Evolutionary conservation across 2,888 invertebrate genomes (phyloP).

Genomic region (Callosobruchus maculatus): DNA sequence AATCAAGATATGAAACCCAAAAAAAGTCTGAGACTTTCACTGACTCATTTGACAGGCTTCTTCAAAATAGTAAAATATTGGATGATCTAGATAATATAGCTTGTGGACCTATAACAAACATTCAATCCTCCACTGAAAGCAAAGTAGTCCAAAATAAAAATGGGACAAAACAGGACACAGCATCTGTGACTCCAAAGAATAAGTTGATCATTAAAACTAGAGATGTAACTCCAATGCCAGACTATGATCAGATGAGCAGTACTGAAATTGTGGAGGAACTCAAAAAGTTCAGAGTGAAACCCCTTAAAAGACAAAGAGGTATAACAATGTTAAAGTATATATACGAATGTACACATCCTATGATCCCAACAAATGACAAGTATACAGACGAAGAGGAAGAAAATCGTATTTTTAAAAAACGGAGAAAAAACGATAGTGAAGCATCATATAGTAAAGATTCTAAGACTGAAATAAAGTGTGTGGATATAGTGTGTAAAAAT

Average conservation of each 20-base stretch:
- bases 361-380: constrained; percentile 29
- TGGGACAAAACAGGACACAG: background rate
- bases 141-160: background rate
- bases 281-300: constrained; percentile 64
- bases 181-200: constrained; percentile 14
- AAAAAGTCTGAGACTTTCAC: background rate
- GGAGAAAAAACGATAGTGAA: constrained; percentile 15
- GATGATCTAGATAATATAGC: background rate
- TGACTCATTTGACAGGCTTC: background rate
- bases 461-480: background rate
- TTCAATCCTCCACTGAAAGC: background rate
- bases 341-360: constrained; percentile 67
- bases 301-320: constrained; percentile 58
- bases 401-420: constrained; percentile 23
- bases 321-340: constrained; percentile 62
- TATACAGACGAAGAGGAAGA: constrained; percentile 22
- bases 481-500: background rate
- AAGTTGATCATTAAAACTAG: constrained; percentile 53
- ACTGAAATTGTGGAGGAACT: constrained; percentile 57
- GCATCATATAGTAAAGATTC: background rate
- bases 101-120: background rate
- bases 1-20: background rate
- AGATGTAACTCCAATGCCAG: constrained; percentile 57
- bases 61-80: background rate
- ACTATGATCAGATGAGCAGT: constrained; percentile 58